Evolutionary conservation across 2,797 vertebrate genomes (phyloP).

Genomic region (Macropodus opercularis): DNA sequence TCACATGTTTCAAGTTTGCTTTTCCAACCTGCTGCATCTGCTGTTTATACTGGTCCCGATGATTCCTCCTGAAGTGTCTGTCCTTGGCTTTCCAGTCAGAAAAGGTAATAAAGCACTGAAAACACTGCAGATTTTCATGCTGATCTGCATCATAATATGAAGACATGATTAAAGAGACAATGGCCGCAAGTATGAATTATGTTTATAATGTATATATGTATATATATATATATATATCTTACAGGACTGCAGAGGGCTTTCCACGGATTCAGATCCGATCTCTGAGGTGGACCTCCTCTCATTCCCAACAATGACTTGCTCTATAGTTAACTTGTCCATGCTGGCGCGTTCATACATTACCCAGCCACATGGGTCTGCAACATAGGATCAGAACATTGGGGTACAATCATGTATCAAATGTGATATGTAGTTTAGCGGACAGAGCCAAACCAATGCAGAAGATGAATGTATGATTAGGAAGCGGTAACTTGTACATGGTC

Average conservation of each 20-base stretch:
- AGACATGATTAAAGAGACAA: too few species aligned
- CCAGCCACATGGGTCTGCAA: constrained; percentile 32
- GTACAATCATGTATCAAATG: background rate
- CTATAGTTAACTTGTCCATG: constrained; percentile 71
- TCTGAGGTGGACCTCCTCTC: constrained; percentile 46
- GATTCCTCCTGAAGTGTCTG: constrained; percentile 85
- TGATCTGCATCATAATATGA: constrained; percentile 70
- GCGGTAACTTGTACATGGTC: too few species aligned
- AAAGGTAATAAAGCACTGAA: constrained; percentile 87
- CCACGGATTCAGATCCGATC: constrained; percentile 55
- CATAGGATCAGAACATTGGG: background rate
- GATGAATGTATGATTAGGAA: constrained; percentile 1
- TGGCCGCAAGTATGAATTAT: too few species aligned
- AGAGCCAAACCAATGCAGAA: background rate
- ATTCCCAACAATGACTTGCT: constrained; percentile 68
- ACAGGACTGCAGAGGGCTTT: constrained; percentile 56
- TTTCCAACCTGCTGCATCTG: constrained; percentile 67
- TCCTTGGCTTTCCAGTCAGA: constrained; percentile 83
- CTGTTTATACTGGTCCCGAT: constrained; percentile 82
- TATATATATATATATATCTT: constrained; percentile 27
- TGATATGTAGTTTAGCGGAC: background rate
- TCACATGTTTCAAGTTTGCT: background rate
- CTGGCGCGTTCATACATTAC: constrained; percentile 16
- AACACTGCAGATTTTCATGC: constrained; percentile 83
- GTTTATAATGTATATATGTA: too few species aligned